Evolutionary conservation across 2,113 vertebrate genomes (phyloP), one percentile per base, ranked within the genome.

Genomic region (Zingel zingel): DNA sequence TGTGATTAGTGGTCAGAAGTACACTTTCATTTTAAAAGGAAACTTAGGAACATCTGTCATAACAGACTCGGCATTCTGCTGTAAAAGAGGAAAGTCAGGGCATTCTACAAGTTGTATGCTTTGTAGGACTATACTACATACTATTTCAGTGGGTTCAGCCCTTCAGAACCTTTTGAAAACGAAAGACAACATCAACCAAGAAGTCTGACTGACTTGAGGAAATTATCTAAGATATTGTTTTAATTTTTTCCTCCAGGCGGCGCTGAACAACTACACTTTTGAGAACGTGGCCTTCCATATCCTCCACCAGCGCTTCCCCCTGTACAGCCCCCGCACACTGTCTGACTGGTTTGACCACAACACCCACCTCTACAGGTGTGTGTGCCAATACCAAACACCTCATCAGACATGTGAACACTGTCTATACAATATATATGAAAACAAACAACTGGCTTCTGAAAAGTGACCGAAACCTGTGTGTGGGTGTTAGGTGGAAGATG

Each of bases 291-390:
- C 97, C 43, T 99, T 99, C 92, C 98, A 99, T 61, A 86, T 99
- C 71, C 97, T 99, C 80, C 98, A 99, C 93, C 97, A 99, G 79
- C 97, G 98, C 72, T 99, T 98, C 87, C 98, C 98, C 50, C 91
- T 97, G 5, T 99, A 97, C 93, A 98, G 96, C 8, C 95, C 96
- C 68, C 97, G 97, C 58, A 96, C 96, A 15, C 95, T 99, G 79
- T 99, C 98, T 2, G 98, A 99, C 93, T 99, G 98, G 98, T 99
- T 99, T 85, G 97, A 99, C 95, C 97, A 98, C 93, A 96, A 95
- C 89, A 96, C 96, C 43, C 94, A 99, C 93, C 91, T 98, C 63
- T 96, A 97, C 96, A 99, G 98, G 98, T 99, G 8, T 15, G 88
- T 59, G 88, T 59, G 15, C 16, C 30, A 0, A 1, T 0, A 45